A percentile compares a stretch with the other conserved stretches of the same genome.
Conservation (phyloP, 2,797 vertebrate genomes). For the Aldrovandia affinis region DNA sequence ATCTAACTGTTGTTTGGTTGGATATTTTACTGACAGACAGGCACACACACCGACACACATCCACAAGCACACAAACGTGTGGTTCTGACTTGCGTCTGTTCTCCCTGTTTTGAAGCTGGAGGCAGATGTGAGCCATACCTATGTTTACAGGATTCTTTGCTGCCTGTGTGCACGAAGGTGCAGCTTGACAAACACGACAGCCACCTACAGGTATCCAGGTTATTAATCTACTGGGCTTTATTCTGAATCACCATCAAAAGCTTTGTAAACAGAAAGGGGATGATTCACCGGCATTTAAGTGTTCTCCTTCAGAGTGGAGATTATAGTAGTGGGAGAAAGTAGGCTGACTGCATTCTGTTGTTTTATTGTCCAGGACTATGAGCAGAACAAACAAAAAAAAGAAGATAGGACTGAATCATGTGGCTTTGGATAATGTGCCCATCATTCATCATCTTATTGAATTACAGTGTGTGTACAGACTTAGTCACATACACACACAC, state of each 20-base stretch:
- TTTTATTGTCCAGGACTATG: constrained; percentile 9
- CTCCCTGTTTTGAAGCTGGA: background rate
- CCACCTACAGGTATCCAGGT: background rate
- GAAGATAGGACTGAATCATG: constrained; percentile 5
- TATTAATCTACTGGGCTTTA: constrained; percentile 7
- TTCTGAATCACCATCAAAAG: constrained; percentile 11
- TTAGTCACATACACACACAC: constrained; percentile 15
- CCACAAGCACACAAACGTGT: constrained; percentile 16
- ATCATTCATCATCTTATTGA: constrained; percentile 24
- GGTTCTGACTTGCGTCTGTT: background rate
- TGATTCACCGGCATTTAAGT: constrained; percentile 3
- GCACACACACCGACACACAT: background rate
- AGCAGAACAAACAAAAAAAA: constrained; percentile 16
- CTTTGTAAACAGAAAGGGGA: constrained; percentile 11
- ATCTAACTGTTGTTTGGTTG: background rate
- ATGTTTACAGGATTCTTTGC: background rate
- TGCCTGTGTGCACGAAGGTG: too few relatives aligned
- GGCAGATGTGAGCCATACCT: background rate
- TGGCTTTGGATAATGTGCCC: background rate
- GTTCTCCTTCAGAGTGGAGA: constrained; percentile 1
- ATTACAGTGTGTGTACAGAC: background rate
- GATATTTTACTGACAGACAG: background rate
- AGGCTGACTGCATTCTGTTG: background rate
- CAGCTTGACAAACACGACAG: background rate
- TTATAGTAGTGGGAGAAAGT: background rate